A percentile compares a stretch with the other conserved stretches of the same genome.
Conservation (phyloP, 2,113 vertebrate species). For the Podarcis cretensis region DNA sequence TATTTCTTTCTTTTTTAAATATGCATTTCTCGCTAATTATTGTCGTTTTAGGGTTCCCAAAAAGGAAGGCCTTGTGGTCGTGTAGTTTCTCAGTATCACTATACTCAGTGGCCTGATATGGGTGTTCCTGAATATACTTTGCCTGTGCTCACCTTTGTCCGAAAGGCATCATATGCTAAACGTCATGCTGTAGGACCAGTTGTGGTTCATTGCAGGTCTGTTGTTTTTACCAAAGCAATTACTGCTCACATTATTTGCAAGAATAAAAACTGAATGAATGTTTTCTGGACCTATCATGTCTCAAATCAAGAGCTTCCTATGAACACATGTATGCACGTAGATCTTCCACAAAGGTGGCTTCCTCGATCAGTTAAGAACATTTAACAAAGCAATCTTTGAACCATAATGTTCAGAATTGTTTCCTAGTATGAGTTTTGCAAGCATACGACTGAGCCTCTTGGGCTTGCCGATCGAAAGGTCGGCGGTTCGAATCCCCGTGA, state of each 20-base stretch:
- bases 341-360: not conserved
- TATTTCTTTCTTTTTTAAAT: not conserved
- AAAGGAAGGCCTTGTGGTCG: slow-evolving; percentile 86
- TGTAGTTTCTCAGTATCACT: slow-evolving; percentile 90
- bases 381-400: not conserved
- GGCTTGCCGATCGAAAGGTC: too few relatives aligned
- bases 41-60: slow-evolving; percentile 84
- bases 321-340: not conserved
- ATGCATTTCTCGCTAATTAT: not conserved
- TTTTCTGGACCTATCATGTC: not conserved
- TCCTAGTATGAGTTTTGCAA: not conserved
- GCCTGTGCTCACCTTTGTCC: slow-evolving; percentile 91
- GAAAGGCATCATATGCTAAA: slow-evolving; percentile 85
- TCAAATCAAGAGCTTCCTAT: not conserved
- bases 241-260: slow-evolving; percentile 4
- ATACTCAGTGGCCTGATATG: slow-evolving; percentile 99
- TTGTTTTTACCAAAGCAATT: slow-evolving; percentile 1
- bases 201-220: slow-evolving; percentile 94
- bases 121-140: slow-evolving; percentile 91
- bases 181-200: slow-evolving; percentile 82
- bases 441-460: not conserved
- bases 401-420: not conserved
- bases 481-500: too few relatives aligned
- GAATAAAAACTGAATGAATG: not conserved
- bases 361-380: not conserved